phyloP scores from a whole-genome alignment of 2,888 invertebrate species.

The Petrophora chlorosata region DNA sequence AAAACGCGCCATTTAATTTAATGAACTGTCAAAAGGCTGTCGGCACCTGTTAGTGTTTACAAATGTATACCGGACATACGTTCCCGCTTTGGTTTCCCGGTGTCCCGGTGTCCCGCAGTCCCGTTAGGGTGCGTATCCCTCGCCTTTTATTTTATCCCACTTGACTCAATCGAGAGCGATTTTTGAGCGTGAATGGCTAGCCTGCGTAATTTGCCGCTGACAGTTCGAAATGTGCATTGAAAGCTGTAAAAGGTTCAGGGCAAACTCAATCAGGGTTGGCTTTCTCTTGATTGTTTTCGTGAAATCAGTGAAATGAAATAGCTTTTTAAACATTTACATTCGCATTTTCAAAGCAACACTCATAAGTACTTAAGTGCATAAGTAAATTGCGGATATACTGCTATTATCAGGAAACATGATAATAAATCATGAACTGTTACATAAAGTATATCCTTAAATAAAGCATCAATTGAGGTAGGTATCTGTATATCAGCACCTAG shows the following conservation, averaged over 20 bases:
- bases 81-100: slow-evolving; percentile 72
- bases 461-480: too few relatives aligned
- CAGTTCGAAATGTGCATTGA: slow-evolving; percentile 78
- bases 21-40: slow-evolving; percentile 76
- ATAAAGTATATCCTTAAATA: too few relatives aligned
- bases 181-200: slow-evolving; percentile 82
- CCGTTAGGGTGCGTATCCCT: slow-evolving; percentile 68
- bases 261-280: slow-evolving; percentile 72
- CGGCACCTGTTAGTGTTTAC: slow-evolving; percentile 77
- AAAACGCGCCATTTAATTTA: slow-evolving; percentile 70
- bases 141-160: slow-evolving; percentile 81
- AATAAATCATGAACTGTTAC: too few relatives aligned
- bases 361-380: too few relatives aligned
- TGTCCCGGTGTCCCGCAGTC: slow-evolving; percentile 29
- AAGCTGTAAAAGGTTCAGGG: slow-evolving; percentile 75
- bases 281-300: slow-evolving; percentile 52
- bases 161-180: slow-evolving; percentile 81
- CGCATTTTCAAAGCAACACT: too few relatives aligned
- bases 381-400: too few relatives aligned
- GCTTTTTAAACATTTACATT: not conserved
- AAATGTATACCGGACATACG: slow-evolving; percentile 81
- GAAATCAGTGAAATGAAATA: slow-evolving; percentile 9
- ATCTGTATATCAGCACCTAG: too few relatives aligned
- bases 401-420: too few relatives aligned
- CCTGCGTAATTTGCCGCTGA: slow-evolving; percentile 78